Base-by-base conservation (phyloP, 2,888 invertebrate genomes). In the Euproctis similis region DNA sequence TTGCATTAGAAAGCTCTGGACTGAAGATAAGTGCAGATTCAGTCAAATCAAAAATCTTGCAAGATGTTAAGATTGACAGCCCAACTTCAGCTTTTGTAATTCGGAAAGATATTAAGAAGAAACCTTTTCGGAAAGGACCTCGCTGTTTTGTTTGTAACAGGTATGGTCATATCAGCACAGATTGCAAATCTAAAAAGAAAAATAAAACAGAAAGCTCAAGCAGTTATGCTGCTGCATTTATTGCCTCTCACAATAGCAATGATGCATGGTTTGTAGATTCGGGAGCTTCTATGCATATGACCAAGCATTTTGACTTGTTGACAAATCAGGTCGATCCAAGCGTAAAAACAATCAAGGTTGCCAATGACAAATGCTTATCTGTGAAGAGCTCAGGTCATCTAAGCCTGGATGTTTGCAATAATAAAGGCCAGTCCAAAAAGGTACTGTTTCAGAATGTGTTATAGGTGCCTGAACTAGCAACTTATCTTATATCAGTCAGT, bases 221-320 rank as follows among this genome's bases (percentile, higher is more conserved):
- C n/a, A 12, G 23, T 6, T 28, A 23, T 28, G 28, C 24, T 2
- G 17, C 22, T 6, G 26, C 8, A 7, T 26, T 31, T 11, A 16
- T 16, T 23, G 30, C 26, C 12, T 22, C 22, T 9, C 1, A 8
- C 16, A 7, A 18, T n/a, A 8, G 8, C 2, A n/a, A 4, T 13
- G 10, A 17, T 5, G 6, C 1, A 21, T 39, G 39, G 40, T 36
- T 28, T 21, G 21, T 46, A 2, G 42, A 46, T 34, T 37, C 42
- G 1, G 35, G 46, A 19, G 42, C 37, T 22, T 36, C 43, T 5
- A 36, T 34, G 31, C 40, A 42, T 9, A 40, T 41, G 41, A 29
- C 31, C 3, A 27, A 28, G 6, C 31, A 19, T n/a, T n/a, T n/a
- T n/a, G 9, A 20, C 8, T 3, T 21, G 3, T 8, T 14, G 12